Evolutionary conservation across 2,888 invertebrate genomes (phyloP).

Genomic region (Dendrolimus pini): DNA sequence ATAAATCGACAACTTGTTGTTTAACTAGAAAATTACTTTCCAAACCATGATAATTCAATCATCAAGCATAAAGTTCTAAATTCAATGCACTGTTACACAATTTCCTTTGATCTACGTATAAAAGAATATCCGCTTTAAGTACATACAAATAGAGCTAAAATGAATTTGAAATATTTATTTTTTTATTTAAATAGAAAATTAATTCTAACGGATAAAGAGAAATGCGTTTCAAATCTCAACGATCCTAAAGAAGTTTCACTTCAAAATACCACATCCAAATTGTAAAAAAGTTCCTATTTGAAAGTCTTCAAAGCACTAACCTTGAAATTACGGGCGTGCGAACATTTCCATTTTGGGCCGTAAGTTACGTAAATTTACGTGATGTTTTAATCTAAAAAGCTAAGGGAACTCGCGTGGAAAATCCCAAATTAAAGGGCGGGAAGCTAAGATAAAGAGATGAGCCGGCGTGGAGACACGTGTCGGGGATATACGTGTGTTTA

Average conservation of each 20-base stretch:
- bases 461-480: conserved; percentile 1
- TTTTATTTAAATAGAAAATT: too few relatives aligned
- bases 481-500: conserved; percentile 4
- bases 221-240: too few relatives aligned
- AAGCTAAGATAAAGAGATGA: conserved; percentile 2
- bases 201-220: too few relatives aligned
- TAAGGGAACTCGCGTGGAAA: conserved; percentile 30
- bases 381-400: conserved; percentile 51
- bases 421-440: conserved; percentile 32
- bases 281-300: conserved; percentile 1
- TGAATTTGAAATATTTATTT: too few relatives aligned
- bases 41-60: too few relatives aligned
- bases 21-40: too few relatives aligned
- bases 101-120: too few relatives aligned
- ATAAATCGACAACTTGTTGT: too few relatives aligned
- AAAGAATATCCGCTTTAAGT: too few relatives aligned
- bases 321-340: conserved; percentile 32
- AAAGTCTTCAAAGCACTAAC: conserved; percentile 19
- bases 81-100: too few relatives aligned
- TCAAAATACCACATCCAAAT: neutral
- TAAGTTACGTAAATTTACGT: conserved; percentile 46
- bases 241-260: neutral
- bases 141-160: too few relatives aligned
- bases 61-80: too few relatives aligned
- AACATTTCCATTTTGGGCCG: conserved; percentile 32